Percentiles rank a stretch among this genome's conserved stretches.
Conservation (phyloP, 2,888 invertebrate genomes). For the Papilio protenor region DNA sequence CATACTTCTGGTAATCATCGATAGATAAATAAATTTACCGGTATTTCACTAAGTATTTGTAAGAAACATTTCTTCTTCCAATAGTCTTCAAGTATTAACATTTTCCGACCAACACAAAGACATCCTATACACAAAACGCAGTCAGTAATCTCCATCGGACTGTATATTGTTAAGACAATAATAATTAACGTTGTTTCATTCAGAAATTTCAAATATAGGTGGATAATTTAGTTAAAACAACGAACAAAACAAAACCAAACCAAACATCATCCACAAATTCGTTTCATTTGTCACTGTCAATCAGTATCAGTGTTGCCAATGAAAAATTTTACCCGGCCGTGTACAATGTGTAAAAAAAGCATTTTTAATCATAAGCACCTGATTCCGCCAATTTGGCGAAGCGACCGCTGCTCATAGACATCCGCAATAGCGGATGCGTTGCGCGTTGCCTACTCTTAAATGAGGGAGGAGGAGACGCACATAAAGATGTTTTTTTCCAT, state of each 20-base stretch:
- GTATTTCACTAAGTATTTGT: slow-evolving; percentile 63
- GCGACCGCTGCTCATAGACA: too few relatives aligned
- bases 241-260: not conserved
- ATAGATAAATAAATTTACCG: slow-evolving; percentile 53
- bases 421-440: too few relatives aligned
- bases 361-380: too few relatives aligned
- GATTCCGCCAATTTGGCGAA: too few relatives aligned
- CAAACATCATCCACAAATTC: not conserved
- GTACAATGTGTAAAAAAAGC: too few relatives aligned
- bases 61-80: slow-evolving; percentile 60
- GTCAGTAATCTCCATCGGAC: slow-evolving; percentile 23
- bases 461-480: too few relatives aligned
- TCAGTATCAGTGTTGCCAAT: too few relatives aligned
- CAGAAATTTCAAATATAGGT: not conserved
- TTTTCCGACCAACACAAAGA: slow-evolving; percentile 63
- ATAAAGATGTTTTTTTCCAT: too few relatives aligned
- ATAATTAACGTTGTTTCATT: not conserved
- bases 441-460: too few relatives aligned
- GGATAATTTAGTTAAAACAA: not conserved
- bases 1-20: not conserved
- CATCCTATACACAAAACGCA: slow-evolving; percentile 56
- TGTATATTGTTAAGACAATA: not conserved
- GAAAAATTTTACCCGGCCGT: too few relatives aligned
- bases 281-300: not conserved
- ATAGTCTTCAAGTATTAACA: slow-evolving; percentile 56